Base-by-base conservation (phyloP, 2,113 vertebrate genomes). In the Prunella fulvescens region DNA sequence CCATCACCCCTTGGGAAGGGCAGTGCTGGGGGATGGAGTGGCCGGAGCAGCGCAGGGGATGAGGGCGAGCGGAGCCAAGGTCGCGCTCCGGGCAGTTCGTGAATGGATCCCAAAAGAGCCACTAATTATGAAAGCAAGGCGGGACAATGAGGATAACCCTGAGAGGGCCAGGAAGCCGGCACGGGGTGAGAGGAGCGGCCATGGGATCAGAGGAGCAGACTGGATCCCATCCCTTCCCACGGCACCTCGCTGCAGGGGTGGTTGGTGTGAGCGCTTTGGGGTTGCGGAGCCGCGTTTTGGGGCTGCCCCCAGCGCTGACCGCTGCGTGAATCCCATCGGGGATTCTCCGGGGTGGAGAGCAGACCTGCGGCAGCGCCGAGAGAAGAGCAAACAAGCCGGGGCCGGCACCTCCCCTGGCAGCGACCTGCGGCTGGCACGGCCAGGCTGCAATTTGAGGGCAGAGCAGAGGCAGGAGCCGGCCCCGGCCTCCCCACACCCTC, bases 361-460 rank as follows among this genome's bases (percentile, higher is more conserved):
- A 51, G 74, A 88, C 64, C 73, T 19, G 62, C 0, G 53, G 80
- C 47, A 40, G 28, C 39, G 25, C 73, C 70, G 4, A 74, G 33
- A 25, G 76, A 80, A 86, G 67, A 58, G 16, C 76, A 95, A 95
- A 92, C 90, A 94, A 91, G 61, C 92, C 7, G 57, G 62, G 70
- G 37, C 84, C 54, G 54, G 94, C 94, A 81, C 87, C 92, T 94
- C 90, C 90, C 94, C 92, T 88, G 94, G 95, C 89, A 90, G 47
- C 19, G 9, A 73, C 58, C 48, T 6, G 33, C 73, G 25, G 44
- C 81, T 93, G 95, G 95, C 95, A 88, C 12, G 5, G 71, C 79
- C 94, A 58, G 80, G 76, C 92, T 95, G 87, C 95, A 95, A 95
- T 96, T 95, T 94, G 94, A 94, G 95, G 95, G 95, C 77, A 96